Evolutionary conservation across 2,797 vertebrate genomes (phyloP).

Genomic region (Lepidocolaptes lacrymiger): DNA sequence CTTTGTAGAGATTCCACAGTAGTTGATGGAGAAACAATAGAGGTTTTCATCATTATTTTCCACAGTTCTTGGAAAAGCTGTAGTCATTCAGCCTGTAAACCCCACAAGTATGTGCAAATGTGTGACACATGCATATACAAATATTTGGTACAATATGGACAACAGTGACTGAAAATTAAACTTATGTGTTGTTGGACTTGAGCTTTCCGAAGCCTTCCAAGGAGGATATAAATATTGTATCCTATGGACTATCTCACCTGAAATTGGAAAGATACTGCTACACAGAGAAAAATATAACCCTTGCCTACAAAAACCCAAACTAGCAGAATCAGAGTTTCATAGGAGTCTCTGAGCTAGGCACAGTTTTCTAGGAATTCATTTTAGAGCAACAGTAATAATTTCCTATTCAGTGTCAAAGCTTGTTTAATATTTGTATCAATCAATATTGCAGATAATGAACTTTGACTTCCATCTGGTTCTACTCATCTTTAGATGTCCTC

Average conservation of each 20-base stretch:
- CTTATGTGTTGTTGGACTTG: not conserved
- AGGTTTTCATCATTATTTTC: not conserved
- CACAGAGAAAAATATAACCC: not conserved
- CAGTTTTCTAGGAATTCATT: not conserved
- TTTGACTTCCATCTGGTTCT: not conserved
- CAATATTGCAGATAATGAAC: not conserved
- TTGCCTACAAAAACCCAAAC: not conserved
- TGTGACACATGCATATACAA: not conserved
- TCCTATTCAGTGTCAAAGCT: not conserved
- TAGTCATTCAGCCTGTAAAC: not conserved
- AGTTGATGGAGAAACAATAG: not conserved
- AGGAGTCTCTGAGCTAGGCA: not conserved
- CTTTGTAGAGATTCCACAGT: not conserved
- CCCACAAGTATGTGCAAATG: not conserved
- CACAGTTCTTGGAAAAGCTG: not conserved
- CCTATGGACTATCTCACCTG: not conserved
- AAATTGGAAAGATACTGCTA: not conserved
- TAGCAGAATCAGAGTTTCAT: not conserved
- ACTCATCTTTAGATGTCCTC: not conserved
- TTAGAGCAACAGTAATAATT: not conserved
- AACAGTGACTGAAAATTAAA: not conserved
- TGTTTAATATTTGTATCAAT: not conserved
- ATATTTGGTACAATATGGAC: not conserved
- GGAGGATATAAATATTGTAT: not conserved
- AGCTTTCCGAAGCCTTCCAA: not conserved